Base-by-base conservation (phyloP, 1,140 invertebrate species). In the Hylaeus volcanicus region DNA sequence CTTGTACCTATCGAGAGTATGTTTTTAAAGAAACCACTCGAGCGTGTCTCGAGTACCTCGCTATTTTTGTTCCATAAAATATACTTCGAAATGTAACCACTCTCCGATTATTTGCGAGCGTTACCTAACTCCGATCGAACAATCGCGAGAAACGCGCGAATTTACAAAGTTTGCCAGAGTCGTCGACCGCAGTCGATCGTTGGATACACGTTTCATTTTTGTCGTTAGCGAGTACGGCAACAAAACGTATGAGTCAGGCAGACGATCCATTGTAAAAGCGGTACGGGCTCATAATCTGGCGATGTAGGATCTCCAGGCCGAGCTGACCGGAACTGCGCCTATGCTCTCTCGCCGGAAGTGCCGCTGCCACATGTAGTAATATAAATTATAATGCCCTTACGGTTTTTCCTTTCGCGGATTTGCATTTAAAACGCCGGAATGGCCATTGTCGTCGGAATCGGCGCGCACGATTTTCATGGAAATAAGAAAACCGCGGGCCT, bases 351-450 rank as follows among this genome's bases (percentile, higher is more conserved):
- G 86, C 86, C 92, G 92, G 92, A 93, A 93, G 91, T 90, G 89
- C 89, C 88, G 89, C 90, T 92, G 91, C 91, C 90, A 93, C 92
- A 92, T 92, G 92, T 93, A 92, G 91, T 93, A 92, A 93, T 92
- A 93, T 93, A 93, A 93, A 93, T 93, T 93, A 92, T 92, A 92
- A 93, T 92, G 92, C 91, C 90, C 89, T 92, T 93, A 92, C 92
- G 92, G 91, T 91, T 92, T 91, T 91, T 90, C 90, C 90, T 89
- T 92, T 90, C 85, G 89, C 86, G 89, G 90, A 93, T 93, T 93
- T 93, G 91, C 91, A 93, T 93, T 92, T 92, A 91, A 91, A 88
- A 89, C 84, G 85, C 81, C 82, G 87, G 88, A 88, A 88, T 89
- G 69, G 82, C 79, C 61, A 90, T 90, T 91, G 89, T 91, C 88